A percentile compares a stretch with the other conserved stretches of the same genome.
Conservation (phyloP, 2,888 invertebrate genomes). For the Parapristionchus giblindavisi region DNA sequence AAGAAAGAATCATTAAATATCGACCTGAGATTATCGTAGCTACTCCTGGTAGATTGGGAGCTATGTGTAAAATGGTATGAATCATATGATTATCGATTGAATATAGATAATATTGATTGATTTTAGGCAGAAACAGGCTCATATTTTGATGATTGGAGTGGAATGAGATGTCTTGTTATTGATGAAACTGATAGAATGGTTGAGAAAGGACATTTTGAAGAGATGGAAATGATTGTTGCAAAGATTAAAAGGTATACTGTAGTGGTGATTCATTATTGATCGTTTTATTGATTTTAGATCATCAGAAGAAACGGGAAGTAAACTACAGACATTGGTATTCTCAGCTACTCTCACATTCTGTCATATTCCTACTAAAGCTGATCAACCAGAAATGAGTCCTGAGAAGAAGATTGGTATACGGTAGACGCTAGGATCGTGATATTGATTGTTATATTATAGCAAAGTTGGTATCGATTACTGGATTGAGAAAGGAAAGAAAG, state of each 20-base stretch:
- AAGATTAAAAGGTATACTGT: constrained; percentile 78
- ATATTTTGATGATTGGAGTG: constrained; percentile 69
- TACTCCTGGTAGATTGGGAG: constrained; percentile 96
- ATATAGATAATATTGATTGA: neutral
- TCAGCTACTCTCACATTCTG: constrained; percentile 93
- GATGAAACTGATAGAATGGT: constrained; percentile 99
- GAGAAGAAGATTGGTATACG: constrained; percentile 71
- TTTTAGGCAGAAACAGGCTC: constrained; percentile 46
- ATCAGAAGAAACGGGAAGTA: constrained; percentile 3
- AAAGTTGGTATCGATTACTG: constrained; percentile 43
- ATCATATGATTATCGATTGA: neutral
- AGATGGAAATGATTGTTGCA: constrained; percentile 83
- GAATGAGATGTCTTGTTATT: constrained; percentile 81
- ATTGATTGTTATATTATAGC: neutral
- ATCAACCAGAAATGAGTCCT: constrained; percentile 63
- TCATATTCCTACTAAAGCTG: constrained; percentile 77
- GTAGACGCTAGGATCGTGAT: neutral
- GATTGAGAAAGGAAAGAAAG: constrained; percentile 74
- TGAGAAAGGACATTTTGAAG: constrained; percentile 93
- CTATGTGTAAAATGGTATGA: constrained; percentile 71
- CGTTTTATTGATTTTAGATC: constrained; percentile 8
- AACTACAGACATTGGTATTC: constrained; percentile 91
- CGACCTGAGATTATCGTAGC: constrained; percentile 92
- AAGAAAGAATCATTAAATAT: constrained; percentile 81
- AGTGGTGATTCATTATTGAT: neutral